Percentiles rank a stretch among this genome's conserved stretches.
Conservation (phyloP, 2,113 vertebrate species). For the Callionymus lyra region DNA sequence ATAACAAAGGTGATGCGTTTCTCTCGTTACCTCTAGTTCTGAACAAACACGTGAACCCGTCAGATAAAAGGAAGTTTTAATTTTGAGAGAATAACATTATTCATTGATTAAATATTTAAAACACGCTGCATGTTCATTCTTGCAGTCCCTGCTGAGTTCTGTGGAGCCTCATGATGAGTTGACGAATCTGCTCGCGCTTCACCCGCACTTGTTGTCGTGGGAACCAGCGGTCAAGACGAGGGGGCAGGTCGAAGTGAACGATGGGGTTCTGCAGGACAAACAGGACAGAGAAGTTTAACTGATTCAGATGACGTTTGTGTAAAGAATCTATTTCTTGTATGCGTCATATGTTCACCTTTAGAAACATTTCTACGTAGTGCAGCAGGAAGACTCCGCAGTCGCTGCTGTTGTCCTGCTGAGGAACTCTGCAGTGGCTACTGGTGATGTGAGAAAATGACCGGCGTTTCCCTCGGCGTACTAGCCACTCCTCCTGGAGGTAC, state of each 20-base stretch:
- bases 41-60: no score
- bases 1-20: no score
- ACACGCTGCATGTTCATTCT: neutral
- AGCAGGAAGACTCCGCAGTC: slow-evolving; percentile 89
- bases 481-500: slow-evolving; percentile 91
- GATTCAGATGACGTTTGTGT: neutral
- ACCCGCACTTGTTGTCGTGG: slow-evolving; percentile 75
- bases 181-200: slow-evolving; percentile 82
- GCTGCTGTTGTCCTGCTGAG: slow-evolving; percentile 89
- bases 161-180: slow-evolving; percentile 80
- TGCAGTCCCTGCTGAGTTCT: slow-evolving; percentile 59
- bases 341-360: slow-evolving; percentile 68
- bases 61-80: no score
- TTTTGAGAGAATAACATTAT: no score
- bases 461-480: slow-evolving; percentile 67
- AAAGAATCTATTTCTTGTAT: neutral
- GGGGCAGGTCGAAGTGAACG: slow-evolving; percentile 79
- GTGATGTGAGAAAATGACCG: slow-evolving; percentile 72
- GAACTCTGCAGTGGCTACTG: slow-evolving; percentile 75
- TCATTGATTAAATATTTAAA: no score
- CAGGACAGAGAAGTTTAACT: slow-evolving; percentile 4
- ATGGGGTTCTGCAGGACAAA: slow-evolving; percentile 77
- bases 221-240: slow-evolving; percentile 82
- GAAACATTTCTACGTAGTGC: slow-evolving; percentile 87
- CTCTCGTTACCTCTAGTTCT: no score